Evolutionary conservation across 1,140 invertebrate genomes (phyloP), one percentile per base, ranked within the genome.

Genomic region (Ladona fulva): DNA sequence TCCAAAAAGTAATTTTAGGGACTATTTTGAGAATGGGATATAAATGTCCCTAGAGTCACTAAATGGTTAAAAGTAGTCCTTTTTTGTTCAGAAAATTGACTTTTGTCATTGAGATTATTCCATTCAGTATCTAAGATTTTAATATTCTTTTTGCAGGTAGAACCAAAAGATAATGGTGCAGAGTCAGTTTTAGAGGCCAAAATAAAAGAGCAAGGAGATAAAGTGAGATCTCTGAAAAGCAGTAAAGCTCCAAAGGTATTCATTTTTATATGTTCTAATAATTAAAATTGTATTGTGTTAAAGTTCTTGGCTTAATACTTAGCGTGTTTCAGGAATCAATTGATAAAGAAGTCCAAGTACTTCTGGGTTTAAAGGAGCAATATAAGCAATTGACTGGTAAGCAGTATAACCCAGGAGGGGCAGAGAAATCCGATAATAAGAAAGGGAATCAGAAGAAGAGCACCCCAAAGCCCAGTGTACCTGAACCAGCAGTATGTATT

Each of bases 311-410:
- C n/a, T 66, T 1, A 1, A 22, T 66, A 19, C 52, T 24, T 73
- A 80, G 37, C 42, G 16, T 25, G 7, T 24, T 77, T 19, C 80
- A 89, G 87, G 87, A 87, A 7, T 82, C 86, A 22, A 87, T 95
- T 76, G 91, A 94, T 81, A 86, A 84, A 16, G 92, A 90, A 82
- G 93, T 96, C n/a, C 89, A 93, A 84, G 85, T 86, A 76, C 86
- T 97, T 42, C 84, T 96, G 78, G 85, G 87, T 24, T 84, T 97
- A 3, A 97, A 97, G 86, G 87, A 85, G 0, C 88, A 94, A 77
- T 97, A 93, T 83, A 96, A 96, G 86, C 86, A 87, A 74, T 82
- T 89, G 25, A 92, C 92, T 6, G 93, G 92, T 7, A 86, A 87
- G 73, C 92, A 94, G 25, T 88, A 86, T 86, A 86, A 84, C 59